Evolutionary conservation across 2,888 invertebrate species (phyloP), one percentile per base, ranked within the genome.

Genomic region (Aethes cnicana): DNA sequence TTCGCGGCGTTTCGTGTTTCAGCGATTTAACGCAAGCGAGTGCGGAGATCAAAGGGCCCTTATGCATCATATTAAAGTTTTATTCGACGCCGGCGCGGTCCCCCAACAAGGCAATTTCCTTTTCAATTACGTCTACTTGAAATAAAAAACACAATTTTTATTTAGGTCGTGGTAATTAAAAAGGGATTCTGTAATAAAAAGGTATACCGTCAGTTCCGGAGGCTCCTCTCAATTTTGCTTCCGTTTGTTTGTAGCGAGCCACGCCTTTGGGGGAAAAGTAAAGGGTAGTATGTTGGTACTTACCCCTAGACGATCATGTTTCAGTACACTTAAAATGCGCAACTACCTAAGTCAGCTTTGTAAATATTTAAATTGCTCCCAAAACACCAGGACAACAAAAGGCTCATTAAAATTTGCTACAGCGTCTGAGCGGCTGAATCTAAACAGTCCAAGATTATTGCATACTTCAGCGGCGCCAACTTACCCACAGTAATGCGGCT

Each of bases 101-200:
- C 77, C 74, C 74, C 73, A 74, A 74, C 72, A 74, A 77, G 71
- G 81, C 84, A 85, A 88, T 86, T 86, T 87, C 88, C 87, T 87
- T 85, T 89, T 87, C 86, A 87, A 89, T 88, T 88, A 87, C 85
- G 83, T 75, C 85, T 84, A 83, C 88, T 89, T 87, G 87, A 81
- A 84, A 85, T 84, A 85, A 87, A 72, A n/a, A 88, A 88, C 82
- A 86, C 85, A 85, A 84, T 86, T 88, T 87, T 89, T 86, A 83
- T 87, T 86, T 81, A 77, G 82, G 76, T 78, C 80, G 75, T 81
- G 82, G 88, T 87, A 89, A 89, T 89, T 89, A 89, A 89, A 89
- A 88, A 84, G 87, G 88, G 88, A 87, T 88, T 85, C 81, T 81
- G 84, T 87, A 87, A 87, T 88, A 84, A 86, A 88, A 89, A 88